phyloP scores from a whole-genome alignment of 2,888 invertebrate genomes.

The Rhingia rostrata region DNA sequence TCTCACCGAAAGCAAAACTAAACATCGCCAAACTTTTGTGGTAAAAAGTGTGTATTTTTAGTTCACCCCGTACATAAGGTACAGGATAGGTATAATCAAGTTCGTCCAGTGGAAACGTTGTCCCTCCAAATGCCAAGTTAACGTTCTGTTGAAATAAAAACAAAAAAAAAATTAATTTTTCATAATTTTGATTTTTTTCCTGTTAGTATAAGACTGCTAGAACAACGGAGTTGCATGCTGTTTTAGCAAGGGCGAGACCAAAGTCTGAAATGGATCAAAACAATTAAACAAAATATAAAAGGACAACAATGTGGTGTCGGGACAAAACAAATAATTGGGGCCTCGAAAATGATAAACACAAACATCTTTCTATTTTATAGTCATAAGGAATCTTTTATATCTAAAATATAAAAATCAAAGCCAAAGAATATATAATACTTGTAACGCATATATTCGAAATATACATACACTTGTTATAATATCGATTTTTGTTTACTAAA shows the following conservation, averaged over 20 bases:
- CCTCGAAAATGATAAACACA: neutral
- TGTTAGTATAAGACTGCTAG: conserved; percentile 89
- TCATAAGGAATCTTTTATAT: neutral
- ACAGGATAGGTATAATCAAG: neutral
- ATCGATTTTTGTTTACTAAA: neutral
- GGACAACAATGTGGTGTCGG: neutral
- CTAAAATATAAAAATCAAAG: neutral
- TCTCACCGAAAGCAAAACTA: no score
- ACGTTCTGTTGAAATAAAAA: neutral
- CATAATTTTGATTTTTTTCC: conserved; percentile 26
- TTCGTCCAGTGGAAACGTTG: neutral
- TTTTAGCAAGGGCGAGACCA: conserved; percentile 87
- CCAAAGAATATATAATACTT: neutral
- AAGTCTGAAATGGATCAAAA: conserved; percentile 55
- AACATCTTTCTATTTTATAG: no score
- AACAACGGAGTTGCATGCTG: conserved; percentile 88
- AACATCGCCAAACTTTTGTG: neutral
- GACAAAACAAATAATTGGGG: neutral
- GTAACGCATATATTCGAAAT: neutral
- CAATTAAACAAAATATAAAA: neutral
- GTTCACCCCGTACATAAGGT: no score
- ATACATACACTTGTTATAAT: neutral
- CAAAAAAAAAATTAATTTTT: neutral
- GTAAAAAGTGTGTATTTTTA: no score
- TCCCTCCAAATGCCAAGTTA: neutral